Evolutionary conservation across 2,888 invertebrate species (phyloP), one percentile per base, ranked within the genome.

Genomic region (Odontomyia ornata): DNA sequence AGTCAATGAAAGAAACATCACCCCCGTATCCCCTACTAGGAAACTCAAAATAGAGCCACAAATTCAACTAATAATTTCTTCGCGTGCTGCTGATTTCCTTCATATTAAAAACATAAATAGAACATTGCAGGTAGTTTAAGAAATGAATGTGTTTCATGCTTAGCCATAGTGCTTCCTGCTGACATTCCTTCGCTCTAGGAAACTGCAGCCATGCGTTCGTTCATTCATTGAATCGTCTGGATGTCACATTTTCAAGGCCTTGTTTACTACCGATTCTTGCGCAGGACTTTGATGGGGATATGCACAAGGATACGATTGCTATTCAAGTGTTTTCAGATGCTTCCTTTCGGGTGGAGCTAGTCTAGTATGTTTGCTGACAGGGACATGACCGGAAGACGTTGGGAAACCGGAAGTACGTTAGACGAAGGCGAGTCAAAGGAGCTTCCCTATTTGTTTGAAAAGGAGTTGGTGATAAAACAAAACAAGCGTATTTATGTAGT

Each of bases 371-470:
- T 52, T 4, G 4, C 4, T 4, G 3, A 15, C 5, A 18, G n/a
- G 2, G 18, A 18, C 15, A 52, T 52, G 52, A n/a, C 52, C 15
- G 52, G 13, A 52, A 52, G 18, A 18, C 15, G 52, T 52, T 13
- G 15, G 21, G 64, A 64, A 28, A 23, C 28, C 1, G 15, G 9
- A 18, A 7, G 46, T 7, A 28, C 1, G 62, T 13, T 18, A 18
- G 75, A 62, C 5, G 60, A 62, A 36, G 0, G 3, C 2, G 46
- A 1, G 21, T 18, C 25, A 11, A 36, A 7, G 5, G 76, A 76
- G 15, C 67, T 85, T 79, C 83, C 85, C 13, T 86, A 85, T 80
- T 81, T 81, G 15, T 84, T 86, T 76, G 85, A 85, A 78, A 85
- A 86, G 81, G 85, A 86, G 77, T 75, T 86, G 1, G 84, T 85